Percentiles rank a stretch among this genome's conserved stretches.
Conservation (phyloP, 2,113 vertebrate species). For the Mastomys natalensis region DNA sequence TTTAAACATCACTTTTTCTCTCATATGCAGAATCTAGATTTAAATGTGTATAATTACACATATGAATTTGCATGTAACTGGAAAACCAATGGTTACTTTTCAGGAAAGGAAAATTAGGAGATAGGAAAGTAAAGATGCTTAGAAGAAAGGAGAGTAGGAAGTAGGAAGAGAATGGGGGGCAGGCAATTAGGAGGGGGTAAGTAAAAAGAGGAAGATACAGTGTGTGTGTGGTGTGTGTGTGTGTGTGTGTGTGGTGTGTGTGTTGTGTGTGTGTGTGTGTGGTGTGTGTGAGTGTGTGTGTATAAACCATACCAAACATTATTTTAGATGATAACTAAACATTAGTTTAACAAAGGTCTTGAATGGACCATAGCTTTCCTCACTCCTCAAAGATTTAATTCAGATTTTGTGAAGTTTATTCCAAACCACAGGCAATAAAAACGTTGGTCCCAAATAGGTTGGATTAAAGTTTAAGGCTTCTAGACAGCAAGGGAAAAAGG, state of each 20-base stretch:
- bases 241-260: too few relatives aligned
- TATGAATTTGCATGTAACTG: background rate
- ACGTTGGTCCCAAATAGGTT: background rate
- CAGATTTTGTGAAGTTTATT: background rate
- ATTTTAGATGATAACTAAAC: background rate
- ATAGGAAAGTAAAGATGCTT: background rate
- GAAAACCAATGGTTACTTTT: background rate
- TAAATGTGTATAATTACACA: background rate
- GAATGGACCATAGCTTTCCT: background rate
- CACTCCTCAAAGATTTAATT: background rate
- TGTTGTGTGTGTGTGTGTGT: background rate
- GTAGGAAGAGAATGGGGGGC: too few relatives aligned
- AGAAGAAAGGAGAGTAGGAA: background rate
- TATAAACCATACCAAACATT: too few relatives aligned
- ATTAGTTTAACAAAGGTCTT: background rate
- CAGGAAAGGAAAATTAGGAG: background rate
- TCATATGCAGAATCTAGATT: background rate
- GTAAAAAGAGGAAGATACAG: background rate
- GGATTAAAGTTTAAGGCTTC: background rate
- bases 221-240: too few relatives aligned
- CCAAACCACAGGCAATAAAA: background rate
- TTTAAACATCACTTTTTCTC: background rate
- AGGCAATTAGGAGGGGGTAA: background rate
- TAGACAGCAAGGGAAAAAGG: background rate
- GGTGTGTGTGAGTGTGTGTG: background rate